Evolutionary conservation across 2,888 invertebrate species (phyloP), one percentile per base, ranked within the genome.

Genomic region (Zhuqinia jingwanae): DNA sequence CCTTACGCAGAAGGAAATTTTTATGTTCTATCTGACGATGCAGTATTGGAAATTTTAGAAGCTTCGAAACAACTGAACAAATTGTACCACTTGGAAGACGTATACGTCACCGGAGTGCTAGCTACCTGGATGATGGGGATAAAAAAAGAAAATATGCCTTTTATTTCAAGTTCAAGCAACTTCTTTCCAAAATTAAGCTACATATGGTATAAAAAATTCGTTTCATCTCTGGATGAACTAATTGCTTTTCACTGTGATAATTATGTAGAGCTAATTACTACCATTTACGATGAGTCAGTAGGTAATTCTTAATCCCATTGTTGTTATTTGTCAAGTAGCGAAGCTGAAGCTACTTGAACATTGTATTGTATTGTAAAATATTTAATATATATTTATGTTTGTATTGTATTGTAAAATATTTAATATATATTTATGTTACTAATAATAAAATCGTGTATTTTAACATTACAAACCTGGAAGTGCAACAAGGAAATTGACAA

Each of bases 221-320:
- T 27, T 5, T 10, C 75, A 1, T 56, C 85, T 1, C 36, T 56
- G 6, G 58, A 85, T 70, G 84, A 87, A 58, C 63, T 83, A 17
- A 86, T 89, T 60, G 89, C 89, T 5, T 89, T 82, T 77, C 89
- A 89, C 50, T 89, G 89, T 87, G 89, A 89, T 82, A 87, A 87
- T 47, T 22, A 73, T 47, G 82, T 87, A 22, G 87, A 89, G 25
- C 83, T 89, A 25, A 89, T 89, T 36, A 15, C 80, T 6, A 42
- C n/a, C 1, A 85, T 78, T 63, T 53, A 77, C 53, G 15, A 42
- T 6, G 83, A 84, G 15, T 50, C 73, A 0, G 63, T n/a, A n/a
- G n/a, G n/a, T n/a, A n/a, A n/a, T n/a, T n/a, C n/a, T n/a, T n/a
- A n/a, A n/a, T n/a, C n/a, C n/a, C n/a, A n/a, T n/a, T n/a, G n/a